Evolutionary conservation across 2,888 invertebrate species (phyloP).

Genomic region (Coelinius sp.): DNA sequence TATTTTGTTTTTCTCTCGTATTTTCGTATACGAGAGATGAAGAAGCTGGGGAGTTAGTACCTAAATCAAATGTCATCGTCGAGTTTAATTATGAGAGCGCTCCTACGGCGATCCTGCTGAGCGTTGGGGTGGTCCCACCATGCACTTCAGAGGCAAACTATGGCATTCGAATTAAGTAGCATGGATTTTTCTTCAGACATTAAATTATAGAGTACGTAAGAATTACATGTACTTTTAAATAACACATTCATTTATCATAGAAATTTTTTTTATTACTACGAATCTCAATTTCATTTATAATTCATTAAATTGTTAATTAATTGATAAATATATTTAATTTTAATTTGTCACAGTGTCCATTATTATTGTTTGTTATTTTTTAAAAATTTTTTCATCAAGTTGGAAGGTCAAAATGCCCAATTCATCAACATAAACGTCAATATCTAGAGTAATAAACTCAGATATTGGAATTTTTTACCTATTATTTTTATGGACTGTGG

Average conservation of each 20-base stretch:
- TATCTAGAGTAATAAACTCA: neutral
- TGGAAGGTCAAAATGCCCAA: neutral
- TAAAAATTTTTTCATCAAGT: neutral
- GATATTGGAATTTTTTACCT: neutral
- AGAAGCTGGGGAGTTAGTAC: slow-evolving; percentile 51
- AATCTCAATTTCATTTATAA: too few species aligned
- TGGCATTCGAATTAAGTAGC: slow-evolving; percentile 36
- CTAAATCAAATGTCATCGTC: slow-evolving; percentile 65
- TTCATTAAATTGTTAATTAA: too few species aligned
- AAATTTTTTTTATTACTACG: too few species aligned
- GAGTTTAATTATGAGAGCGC: slow-evolving; percentile 60
- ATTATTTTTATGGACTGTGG: neutral
- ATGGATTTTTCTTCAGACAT: slow-evolving; percentile 24
- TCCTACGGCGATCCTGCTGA: slow-evolving; percentile 52
- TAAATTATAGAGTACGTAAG: slow-evolving; percentile 35
- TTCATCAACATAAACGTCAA: neutral
- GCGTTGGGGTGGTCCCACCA: slow-evolving; percentile 60
- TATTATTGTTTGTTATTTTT: neutral
- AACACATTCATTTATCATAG: neutral
- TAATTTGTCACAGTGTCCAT: neutral
- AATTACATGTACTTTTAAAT: slow-evolving; percentile 1
- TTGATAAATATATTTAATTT: neutral
- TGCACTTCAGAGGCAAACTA: slow-evolving; percentile 31
- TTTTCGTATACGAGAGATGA: neutral
- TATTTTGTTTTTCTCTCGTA: neutral